Base-by-base conservation (phyloP, 2,888 invertebrate genomes). In the Temnothorax unifasciatus region DNA sequence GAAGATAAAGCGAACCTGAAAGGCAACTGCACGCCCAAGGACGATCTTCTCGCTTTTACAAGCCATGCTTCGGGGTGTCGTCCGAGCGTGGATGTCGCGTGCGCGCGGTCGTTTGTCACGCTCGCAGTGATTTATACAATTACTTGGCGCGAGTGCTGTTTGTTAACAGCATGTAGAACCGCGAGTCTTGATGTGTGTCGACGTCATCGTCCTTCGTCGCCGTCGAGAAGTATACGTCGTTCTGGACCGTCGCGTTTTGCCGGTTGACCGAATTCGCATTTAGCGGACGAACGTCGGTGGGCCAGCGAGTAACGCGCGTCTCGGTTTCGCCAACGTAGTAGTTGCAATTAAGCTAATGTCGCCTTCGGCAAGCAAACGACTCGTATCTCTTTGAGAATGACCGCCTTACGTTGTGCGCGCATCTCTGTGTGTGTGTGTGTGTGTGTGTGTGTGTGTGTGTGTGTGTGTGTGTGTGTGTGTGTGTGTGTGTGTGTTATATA, bases 271-370 rank as follows among this genome's bases (percentile, higher is more conserved):
- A 90, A 89, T 88, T 90, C 71, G 82, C 81, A 85, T 90, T 81
- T 85, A 81, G 81, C 50, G 79, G 68, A 79, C 74, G 50, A 69
- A 66, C 66, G 63, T 52, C 44, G 13, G 47, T 38, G 29, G 13
- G 34, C 34, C 44, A 34, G 66, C n/a, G 38, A 44, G 52, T 11
- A 64, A 52, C 29, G 29, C 18, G 38, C 73, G 69, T 74, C 69
- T 68, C 74, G 18, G 61, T 29, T 85, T 25, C 29, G 38, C 38
- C 79, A 83, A 82, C 83, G 82, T 83, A 86, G 89, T 82, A 85
- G 89, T 25, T 38, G 69, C 91, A 93, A 93, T 93, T 93, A 92
- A 90, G 90, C 90, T 92, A 92, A 92, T 92, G 91, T 92, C 89
- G 91, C 91, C 89, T 89, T 90, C 86, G 90, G 66, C 84, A 71